Base-by-base conservation (phyloP, 2,113 vertebrate species). In the Lethenteron camtschaticum region DNA sequence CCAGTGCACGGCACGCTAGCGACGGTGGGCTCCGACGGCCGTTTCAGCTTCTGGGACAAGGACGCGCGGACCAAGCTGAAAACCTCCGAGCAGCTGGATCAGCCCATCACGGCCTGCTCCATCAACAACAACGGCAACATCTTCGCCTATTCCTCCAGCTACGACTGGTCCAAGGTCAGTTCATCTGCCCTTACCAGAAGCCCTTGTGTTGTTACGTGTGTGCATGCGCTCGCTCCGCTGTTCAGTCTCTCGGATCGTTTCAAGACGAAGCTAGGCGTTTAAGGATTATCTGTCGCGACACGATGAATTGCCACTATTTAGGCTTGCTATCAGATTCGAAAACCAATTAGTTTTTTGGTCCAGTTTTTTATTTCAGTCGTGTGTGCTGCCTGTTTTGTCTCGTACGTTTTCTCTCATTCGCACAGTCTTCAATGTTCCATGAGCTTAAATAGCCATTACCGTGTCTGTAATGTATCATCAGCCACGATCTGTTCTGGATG, bases 11-110 rank as follows among this genome's bases (percentile, higher is more conserved):
- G 94, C 57, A 99, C 94, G 1, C 81, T 99, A 75, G 84, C 94
- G 2, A 99, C 94, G 0, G 91, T 99, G 20, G 94, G 94, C 2
- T 99, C 94, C 11, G 94, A 99, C 11, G 94, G 94, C 0, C 84
- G 91, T 74, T 99, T 99, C 83, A 99, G 92, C 78, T 99, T 99
- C 78, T 99, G 94, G 94, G 94, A 99, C 82, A 99, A 99, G 82
- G 94, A 99, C 24, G 94, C 94, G 13, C 84, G 92, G 68, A 99
- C 94, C 2, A 99, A 99, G 74, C 85, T 99, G 70, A 99, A 99
- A 82, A 99, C 94, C 1, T 99, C 92, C 0, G 94, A 99, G 70
- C 92, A 96, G 73, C 78, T 99, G 2, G 94, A 99, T 75, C 92
- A 97, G 78, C 87, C 92, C 0, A 96, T 97, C 68, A 87, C 92